Base-by-base conservation (phyloP, 2,113 vertebrate species). In the Cercocebus atys region DNA sequence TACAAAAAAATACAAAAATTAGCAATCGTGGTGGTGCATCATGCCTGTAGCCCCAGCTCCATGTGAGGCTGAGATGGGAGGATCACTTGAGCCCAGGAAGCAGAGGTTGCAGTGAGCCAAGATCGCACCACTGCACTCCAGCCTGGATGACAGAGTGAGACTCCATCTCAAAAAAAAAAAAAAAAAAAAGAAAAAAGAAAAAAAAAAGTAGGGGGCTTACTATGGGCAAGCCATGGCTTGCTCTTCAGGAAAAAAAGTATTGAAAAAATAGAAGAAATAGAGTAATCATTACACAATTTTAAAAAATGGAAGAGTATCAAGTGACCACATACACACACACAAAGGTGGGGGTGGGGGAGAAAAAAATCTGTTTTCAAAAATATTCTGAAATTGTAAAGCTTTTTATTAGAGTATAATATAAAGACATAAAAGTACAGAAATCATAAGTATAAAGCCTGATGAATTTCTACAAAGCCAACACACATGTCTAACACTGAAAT, bases 401-500 rank as follows among this genome's bases (percentile, higher is more conserved):
- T 94, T 94, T 47, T 72, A 79, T 85, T 70, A 82, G 38, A n/a
- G 12, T 68, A 90, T 80, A 68, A 92, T 27, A 88, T 68, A 80
- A 81, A 90, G 50, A 87, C 70, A 68, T 90, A 80, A 85, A 94
- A 55, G 43, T 95, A 72, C 22, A 93, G 64, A 95, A 85, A 55
- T 94, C 40, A 6, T 84, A 92, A 90, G 30, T 79, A 5, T 90
- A 66, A 94, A 95, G 10, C 61, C 30, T 64, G 43, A 78, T 82
- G 66, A 76, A 84, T 93, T 70, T 95, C 81, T 57, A 91, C 45
- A 75, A 96, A 83, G 59, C 64, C 43, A 88, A 73, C 55, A 95
- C 35, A 85, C 5, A 27, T 43, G 35, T 85, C 59, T 72, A 89
- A 72, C 50, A 70, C 17, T n/a, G 64, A 93, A 55, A 91, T 90